phyloP scores from a whole-genome alignment of 2,113 vertebrate species.

The Probosciger aterrimus region DNA sequence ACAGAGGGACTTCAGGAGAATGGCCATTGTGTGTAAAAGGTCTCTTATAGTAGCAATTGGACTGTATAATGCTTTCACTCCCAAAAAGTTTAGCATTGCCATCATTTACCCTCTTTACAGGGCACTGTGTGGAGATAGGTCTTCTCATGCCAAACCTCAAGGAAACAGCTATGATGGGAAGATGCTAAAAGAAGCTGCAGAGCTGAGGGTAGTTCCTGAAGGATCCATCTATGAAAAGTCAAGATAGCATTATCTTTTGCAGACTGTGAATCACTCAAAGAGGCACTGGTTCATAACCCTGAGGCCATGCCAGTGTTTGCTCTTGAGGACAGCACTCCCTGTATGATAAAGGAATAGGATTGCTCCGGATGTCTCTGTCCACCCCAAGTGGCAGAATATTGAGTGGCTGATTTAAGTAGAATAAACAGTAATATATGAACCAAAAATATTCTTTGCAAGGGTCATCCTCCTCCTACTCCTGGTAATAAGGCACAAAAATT shows the following conservation, averaged over 20 bases:
- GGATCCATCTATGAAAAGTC: neutral
- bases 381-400: neutral
- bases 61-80: neutral
- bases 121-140: neutral
- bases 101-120: neutral
- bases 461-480: neutral
- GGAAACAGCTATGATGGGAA: neutral
- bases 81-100: neutral
- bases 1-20: neutral
- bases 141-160: neutral
- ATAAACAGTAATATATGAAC: neutral
- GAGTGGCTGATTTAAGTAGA: neutral
- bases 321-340: neutral
- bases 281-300: neutral
- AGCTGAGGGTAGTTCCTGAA: neutral
- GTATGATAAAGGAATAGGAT: neutral
- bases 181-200: neutral
- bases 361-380: neutral
- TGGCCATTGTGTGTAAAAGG: neutral
- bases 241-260: neutral
- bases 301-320: neutral
- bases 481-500: neutral
- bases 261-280: neutral
- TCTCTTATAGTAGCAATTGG: neutral
- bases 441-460: neutral